Conservation (phyloP, 1,140 invertebrate species). For the Oryzaephilus surinamensis region DNA sequence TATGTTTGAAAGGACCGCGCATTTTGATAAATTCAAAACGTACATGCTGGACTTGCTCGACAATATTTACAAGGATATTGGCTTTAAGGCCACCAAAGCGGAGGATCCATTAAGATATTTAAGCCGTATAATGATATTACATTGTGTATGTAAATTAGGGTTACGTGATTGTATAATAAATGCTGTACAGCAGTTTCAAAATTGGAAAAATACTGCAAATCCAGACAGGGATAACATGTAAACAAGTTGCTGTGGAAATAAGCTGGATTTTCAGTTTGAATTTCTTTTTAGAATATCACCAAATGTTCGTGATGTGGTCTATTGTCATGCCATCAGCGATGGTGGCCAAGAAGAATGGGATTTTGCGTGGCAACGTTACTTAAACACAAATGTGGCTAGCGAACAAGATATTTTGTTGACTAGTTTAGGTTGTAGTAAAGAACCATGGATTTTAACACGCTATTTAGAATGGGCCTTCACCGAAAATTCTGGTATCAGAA, state of each 20-base stretch:
- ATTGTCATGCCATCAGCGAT: conserved; percentile 71
- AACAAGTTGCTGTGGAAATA: conserved; percentile 27
- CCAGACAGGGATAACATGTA: conserved; percentile 65
- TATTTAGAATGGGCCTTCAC: conserved; percentile 60
- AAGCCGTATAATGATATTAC: conserved; percentile 57
- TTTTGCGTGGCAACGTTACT: conserved; percentile 69
- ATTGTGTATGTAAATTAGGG: conserved; percentile 58
- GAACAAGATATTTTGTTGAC: conserved; percentile 64
- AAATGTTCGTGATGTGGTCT: conserved; percentile 68
- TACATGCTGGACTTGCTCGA: conserved; percentile 53
- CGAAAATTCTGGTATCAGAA: conserved; percentile 63
- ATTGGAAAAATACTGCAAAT: conserved; percentile 58
- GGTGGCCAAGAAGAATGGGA: conserved; percentile 77
- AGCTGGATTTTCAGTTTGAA: neutral
- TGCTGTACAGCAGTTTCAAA: conserved; percentile 53
- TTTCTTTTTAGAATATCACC: conserved; percentile 55
- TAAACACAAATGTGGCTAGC: conserved; percentile 57
- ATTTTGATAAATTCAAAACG: conserved; percentile 63
- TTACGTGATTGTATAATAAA: conserved; percentile 57
- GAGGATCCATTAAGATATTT: conserved; percentile 56
- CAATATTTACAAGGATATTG: conserved; percentile 53
- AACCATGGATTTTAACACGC: conserved; percentile 63
- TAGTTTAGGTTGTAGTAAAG: conserved; percentile 67
- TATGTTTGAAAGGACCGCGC: conserved; percentile 59
- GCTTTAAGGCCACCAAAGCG: conserved; percentile 47